Evolutionary conservation across 37 sponge, comb jelly and placozoan genomes (phyloP).

Genomic region (Amphimedon queenslandica): DNA sequence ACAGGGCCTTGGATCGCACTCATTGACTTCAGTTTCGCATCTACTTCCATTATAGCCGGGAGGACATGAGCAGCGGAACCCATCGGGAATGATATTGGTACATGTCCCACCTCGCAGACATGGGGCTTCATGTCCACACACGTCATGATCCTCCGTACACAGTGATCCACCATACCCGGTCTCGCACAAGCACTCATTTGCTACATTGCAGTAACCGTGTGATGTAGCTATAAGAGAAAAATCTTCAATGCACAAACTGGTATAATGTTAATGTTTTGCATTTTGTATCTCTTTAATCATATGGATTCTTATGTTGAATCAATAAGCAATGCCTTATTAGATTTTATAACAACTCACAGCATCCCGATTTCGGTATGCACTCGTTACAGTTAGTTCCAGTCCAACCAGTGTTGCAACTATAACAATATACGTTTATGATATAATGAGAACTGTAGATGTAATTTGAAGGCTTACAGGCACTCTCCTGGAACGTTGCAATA

Average conservation of each 20-base stretch:
- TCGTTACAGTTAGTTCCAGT: conserved; percentile 28
- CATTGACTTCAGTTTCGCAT: conserved; percentile 39
- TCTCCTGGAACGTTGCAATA: conserved; percentile 22
- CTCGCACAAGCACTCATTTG: conserved; percentile 30
- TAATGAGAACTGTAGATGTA: no score
- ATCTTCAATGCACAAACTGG: no score
- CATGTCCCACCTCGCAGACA: conserved; percentile 48
- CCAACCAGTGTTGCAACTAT: conserved; percentile 46
- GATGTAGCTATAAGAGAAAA: conserved; percentile 1
- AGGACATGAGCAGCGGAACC: conserved; percentile 37
- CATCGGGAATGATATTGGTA: conserved; percentile 12
- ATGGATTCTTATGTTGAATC: no score
- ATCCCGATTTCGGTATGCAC: conserved; percentile 19
- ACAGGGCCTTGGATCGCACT: conserved; percentile 11
- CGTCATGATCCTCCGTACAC: conserved; percentile 37
- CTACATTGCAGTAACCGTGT: conserved; percentile 23
- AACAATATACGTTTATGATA: background rate
- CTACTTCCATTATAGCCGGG: conserved; percentile 35
- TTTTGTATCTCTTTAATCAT: no score
- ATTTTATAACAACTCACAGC: conserved; percentile 50
- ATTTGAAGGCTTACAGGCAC: conserved; percentile 42
- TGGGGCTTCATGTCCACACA: conserved; percentile 46
- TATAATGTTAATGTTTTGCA: no score
- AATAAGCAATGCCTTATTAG: no score
- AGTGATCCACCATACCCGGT: conserved; percentile 40